Conservation (phyloP, 1,140 invertebrate species). For the Cylas formicarius region DNA sequence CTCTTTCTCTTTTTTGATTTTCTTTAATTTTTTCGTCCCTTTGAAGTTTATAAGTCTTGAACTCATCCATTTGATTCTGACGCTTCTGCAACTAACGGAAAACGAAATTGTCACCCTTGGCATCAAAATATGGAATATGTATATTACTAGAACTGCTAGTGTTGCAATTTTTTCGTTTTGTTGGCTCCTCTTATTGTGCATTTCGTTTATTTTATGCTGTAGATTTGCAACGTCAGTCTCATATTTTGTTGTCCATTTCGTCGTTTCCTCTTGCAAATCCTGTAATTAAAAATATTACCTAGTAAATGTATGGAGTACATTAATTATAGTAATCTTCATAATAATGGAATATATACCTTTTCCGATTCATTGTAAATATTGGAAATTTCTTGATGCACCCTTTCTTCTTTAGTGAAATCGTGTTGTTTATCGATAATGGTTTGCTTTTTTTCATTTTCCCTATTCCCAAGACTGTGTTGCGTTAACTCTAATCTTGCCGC, state of each 20-base stretch:
- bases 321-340: constrained; percentile 1
- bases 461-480: constrained; percentile 11
- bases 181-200: constrained; percentile 20
- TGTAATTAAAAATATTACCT: constrained; percentile 16
- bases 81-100: too few species aligned
- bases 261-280: constrained; percentile 28
- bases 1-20: constrained; percentile 17
- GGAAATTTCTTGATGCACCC: constrained; percentile 27
- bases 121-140: too few species aligned
- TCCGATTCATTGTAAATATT: constrained; percentile 16
- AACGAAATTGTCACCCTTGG: too few species aligned
- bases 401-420: constrained; percentile 25
- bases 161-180: constrained; percentile 15
- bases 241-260: constrained; percentile 32
- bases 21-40: constrained; percentile 23
- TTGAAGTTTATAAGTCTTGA: constrained; percentile 30
- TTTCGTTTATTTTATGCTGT: constrained; percentile 24
- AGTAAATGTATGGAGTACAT: not conserved
- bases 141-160: too few species aligned
- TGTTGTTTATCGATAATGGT: constrained; percentile 15
- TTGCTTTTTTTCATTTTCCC: constrained; percentile 14
- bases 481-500: constrained; percentile 25
- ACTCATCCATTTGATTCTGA: constrained; percentile 31
- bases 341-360: constrained; percentile 12
- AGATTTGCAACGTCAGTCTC: constrained; percentile 26